Evolutionary conservation across 2,888 invertebrate species (phyloP), one percentile per base, ranked within the genome.

Genomic region (Lithosia quadra): DNA sequence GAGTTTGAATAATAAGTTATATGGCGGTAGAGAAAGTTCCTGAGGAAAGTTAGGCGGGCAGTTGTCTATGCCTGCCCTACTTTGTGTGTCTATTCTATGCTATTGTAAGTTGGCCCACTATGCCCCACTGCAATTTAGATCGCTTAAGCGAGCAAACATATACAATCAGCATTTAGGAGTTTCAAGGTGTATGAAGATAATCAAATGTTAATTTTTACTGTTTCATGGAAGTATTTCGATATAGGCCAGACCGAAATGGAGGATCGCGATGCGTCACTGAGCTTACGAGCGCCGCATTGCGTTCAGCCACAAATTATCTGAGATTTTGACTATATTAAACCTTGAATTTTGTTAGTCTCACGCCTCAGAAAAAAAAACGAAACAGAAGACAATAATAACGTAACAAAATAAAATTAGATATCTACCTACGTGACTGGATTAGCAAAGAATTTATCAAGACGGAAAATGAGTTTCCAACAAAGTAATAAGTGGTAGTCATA

Each of bases 271-370:
- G 59, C 68, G 78, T 74, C 71, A 74, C 68, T 18, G 15, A 59
- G 43, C 63, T 76, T 67, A 73, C 72, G 59, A 65, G 59, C 59
- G 43, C 55, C 63, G 67, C 49, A 74, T 58, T 67, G 76, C 63
- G 70, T 33, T 63, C 49, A 36, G n/a, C 53, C 53, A 24, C 36
- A 36, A 39, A 28, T 61, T 36, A 24, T 11, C n/a, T 18, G n/a
- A 60, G 8, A 10, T 34, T 18, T 34, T 11, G 24, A 15, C n/a
- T 13, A 11, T 55, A 21, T 61, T 66, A 15, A 24, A 13, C 53
- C 55, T 39, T 28, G n/a, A 55, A 24, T 36, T 55, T 66, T 10
- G 36, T 39, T 4, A 55, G 3, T 61, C 36, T 56, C 53, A 61
- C 34, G 39, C 53, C 15, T 49, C 49, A 28, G 34, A 49, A 8